Evolutionary conservation across 2,888 invertebrate species (phyloP).

Genomic region (Leptura quadrifasciata): DNA sequence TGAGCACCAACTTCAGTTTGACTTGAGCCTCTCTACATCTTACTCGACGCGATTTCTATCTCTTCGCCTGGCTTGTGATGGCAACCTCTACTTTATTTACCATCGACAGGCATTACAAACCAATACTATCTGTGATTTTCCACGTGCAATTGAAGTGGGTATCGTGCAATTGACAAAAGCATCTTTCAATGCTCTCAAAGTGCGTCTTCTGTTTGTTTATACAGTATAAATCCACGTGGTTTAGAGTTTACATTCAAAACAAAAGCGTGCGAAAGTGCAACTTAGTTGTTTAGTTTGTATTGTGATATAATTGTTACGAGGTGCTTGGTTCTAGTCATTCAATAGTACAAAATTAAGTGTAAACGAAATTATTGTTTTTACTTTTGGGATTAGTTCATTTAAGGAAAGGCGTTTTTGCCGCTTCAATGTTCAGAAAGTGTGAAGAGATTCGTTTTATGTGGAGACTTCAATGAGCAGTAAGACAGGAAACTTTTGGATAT

Average conservation of each 20-base stretch:
- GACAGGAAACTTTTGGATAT: conserved; percentile 22
- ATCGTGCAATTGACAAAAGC: conserved; percentile 16
- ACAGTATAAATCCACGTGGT: conserved; percentile 4
- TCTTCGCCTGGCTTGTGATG: conserved; percentile 53
- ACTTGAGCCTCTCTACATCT: conserved; percentile 66
- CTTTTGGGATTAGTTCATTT: neutral
- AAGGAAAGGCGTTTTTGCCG: neutral
- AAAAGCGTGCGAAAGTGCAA: neutral
- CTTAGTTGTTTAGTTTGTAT: conserved; percentile 7
- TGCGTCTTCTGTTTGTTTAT: neutral
- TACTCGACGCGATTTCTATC: conserved; percentile 62
- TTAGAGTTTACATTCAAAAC: neutral
- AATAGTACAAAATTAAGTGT: conserved; percentile 22
- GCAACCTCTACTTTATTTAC: conserved; percentile 28
- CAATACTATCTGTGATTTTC: conserved; percentile 2
- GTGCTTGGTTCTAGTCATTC: conserved; percentile 30
- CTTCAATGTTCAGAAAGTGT: neutral
- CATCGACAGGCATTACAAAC: conserved; percentile 3
- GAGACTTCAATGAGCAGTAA: conserved; percentile 34
- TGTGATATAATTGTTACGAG: conserved; percentile 27
- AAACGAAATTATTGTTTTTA: conserved; percentile 15
- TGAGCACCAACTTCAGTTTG: conserved; percentile 67
- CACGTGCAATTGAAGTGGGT: conserved; percentile 16
- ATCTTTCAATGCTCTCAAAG: neutral
- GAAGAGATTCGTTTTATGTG: neutral